Evolutionary conservation across 2,797 vertebrate species (phyloP), one percentile per base, ranked within the genome.

Genomic region (Centroberyx gerrardi): DNA sequence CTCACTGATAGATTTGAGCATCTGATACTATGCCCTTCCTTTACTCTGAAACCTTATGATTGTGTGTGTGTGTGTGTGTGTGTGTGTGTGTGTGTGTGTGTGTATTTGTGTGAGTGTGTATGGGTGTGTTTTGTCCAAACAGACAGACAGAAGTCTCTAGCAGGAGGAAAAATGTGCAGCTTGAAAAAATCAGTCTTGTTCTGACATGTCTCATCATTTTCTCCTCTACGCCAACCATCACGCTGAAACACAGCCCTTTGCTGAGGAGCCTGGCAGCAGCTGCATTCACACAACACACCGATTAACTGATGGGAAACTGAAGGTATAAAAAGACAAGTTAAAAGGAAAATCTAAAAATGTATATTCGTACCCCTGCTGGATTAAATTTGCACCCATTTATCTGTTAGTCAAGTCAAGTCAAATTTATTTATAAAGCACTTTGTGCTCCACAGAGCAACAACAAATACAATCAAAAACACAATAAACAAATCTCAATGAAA

Each of bases 111-210:
- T 33, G 54, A 48, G 28, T 48, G 53, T 36, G 27, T 36, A 27
- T 28, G 48, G 14, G 28, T 18, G 83, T 36, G 80, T 74, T 80
- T 87, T 86, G 88, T 90, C 78, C 83, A 90, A 88, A 91, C 85
- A 88, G 79, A 86, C 69, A 91, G 84, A 83, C 78, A 71, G 59
- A 82, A 79, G 73, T 88, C 85, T 87, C 56, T 53, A 80, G 80
- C 79, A 62, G 46, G 49, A 66, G 80, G 78, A 86, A 90, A 93
- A 90, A 93, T 88, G 87, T 75, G 81, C 83, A 60, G 84, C 86
- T 86, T 77, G 82, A 83, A 92, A 89, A 86, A 90, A 80, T 90
- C 83, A 28, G 84, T 92, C 92, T 76, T 94, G 93, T 93, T 87
- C 76, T 72, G 88, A 93, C 93, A 91, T 0, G 93, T 87, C 74